These are phyloP conservation scores for Drosophila merina DNA, from an alignment of 2,888 invertebrate species.

Conservation along the genomic window DNA sequence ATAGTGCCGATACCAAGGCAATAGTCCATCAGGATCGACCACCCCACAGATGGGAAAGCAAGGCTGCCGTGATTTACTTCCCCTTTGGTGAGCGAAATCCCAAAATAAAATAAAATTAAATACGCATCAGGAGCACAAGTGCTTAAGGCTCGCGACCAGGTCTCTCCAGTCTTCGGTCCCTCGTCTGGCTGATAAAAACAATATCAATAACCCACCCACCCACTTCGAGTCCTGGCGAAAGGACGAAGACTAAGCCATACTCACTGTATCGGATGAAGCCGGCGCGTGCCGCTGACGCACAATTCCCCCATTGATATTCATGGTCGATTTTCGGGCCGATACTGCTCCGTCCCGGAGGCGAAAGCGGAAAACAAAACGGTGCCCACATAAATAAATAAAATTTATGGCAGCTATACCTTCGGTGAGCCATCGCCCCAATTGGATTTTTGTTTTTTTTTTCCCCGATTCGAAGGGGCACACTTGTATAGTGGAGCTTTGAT, in stretches of 20 bases:
- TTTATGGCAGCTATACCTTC: constrained; percentile 66
- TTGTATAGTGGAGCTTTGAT: constrained; percentile 61
- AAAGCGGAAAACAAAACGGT: constrained; percentile 57
- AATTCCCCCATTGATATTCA: constrained; percentile 79
- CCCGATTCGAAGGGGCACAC: constrained; percentile 36
- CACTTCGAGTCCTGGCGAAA: constrained; percentile 11
- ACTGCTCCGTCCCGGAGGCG: constrained; percentile 18
- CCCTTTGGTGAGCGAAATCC: constrained; percentile 54
- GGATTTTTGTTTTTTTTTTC: constrained; percentile 22
- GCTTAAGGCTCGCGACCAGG: constrained; percentile 48
- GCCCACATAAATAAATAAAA: constrained; percentile 75
- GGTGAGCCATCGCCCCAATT: constrained; percentile 61
- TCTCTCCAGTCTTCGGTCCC: constrained; percentile 28
- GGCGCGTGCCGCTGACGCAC: constrained; percentile 70
- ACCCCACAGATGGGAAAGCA: constrained; percentile 47
- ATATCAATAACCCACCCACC: constrained; percentile 62
- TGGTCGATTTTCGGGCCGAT: constrained; percentile 66
- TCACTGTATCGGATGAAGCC: constrained; percentile 46
- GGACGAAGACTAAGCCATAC: constrained; percentile 60
- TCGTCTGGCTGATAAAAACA: constrained; percentile 70
- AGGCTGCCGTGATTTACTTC: constrained; percentile 76
- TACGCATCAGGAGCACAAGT: constrained; percentile 79
- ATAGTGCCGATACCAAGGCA: constrained; percentile 11
- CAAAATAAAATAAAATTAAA: constrained; percentile 75
- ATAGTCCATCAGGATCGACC: constrained; percentile 25